Conservation (phyloP, 2,797 vertebrate genomes). For the Chloroceryle inda region DNA sequence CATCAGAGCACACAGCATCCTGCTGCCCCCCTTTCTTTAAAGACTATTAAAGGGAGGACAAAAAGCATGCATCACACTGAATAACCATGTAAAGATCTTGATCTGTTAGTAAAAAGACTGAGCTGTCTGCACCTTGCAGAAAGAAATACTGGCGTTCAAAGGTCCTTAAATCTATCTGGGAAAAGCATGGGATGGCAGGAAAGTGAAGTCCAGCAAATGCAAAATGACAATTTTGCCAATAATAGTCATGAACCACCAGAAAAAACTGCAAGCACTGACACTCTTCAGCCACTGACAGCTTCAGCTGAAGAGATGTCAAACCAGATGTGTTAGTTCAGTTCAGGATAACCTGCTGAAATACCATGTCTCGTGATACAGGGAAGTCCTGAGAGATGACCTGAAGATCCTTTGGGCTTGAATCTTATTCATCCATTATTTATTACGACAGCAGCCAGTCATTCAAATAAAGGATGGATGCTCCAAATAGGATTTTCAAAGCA, state of each 20-base stretch:
- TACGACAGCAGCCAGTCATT: background rate
- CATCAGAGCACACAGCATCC: background rate
- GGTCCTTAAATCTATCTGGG: background rate
- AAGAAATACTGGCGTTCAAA: background rate
- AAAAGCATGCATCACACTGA: background rate
- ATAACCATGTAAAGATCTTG: background rate
- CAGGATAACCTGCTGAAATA: slow-evolving; percentile 24
- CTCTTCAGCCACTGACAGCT: background rate
- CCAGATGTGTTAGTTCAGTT: background rate
- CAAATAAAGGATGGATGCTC: background rate
- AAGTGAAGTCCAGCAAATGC: background rate
- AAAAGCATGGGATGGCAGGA: background rate
- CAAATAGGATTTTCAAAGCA: slow-evolving; percentile 13
- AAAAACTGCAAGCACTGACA: background rate
- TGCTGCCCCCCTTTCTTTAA: background rate
- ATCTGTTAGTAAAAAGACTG: background rate
- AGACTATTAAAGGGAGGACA: background rate
- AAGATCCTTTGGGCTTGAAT: slow-evolving; percentile 21
- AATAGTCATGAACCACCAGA: background rate
- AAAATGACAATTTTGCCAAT: background rate
- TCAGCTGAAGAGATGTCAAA: background rate
- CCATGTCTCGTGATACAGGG: background rate
- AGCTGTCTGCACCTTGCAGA: background rate
- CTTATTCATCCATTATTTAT: slow-evolving; percentile 34
- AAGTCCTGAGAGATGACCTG: slow-evolving; percentile 1